phyloP scores from a whole-genome alignment of 1,140 invertebrate species.

The Cydia pomonella region DNA sequence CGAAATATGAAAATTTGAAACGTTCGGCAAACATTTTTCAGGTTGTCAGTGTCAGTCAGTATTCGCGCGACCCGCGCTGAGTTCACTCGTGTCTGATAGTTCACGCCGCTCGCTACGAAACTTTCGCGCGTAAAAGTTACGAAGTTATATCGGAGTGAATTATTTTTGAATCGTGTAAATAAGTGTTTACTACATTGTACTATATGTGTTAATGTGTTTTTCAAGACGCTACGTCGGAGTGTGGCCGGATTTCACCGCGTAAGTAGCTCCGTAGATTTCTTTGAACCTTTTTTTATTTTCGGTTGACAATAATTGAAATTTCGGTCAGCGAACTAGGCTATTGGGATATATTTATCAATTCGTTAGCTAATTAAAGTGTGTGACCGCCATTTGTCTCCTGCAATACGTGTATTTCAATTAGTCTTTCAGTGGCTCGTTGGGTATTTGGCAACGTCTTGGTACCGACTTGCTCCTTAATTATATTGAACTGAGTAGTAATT shows the following conservation, averaged over 20 bases:
- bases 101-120: slow-evolving; percentile 25
- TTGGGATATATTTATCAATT: slow-evolving; percentile 32
- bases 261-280: slow-evolving; percentile 28
- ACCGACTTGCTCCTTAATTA: not conserved
- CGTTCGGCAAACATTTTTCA: slow-evolving; percentile 26
- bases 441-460: slow-evolving; percentile 11
- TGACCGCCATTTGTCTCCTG: slow-evolving; percentile 20
- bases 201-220: slow-evolving; percentile 31
- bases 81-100: not conserved
- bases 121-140: slow-evolving; percentile 32
- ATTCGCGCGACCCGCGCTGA: slow-evolving; percentile 20
- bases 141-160: slow-evolving; percentile 29
- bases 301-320: slow-evolving; percentile 33
- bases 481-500: slow-evolving; percentile 6
- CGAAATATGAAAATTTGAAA: slow-evolving; percentile 25
- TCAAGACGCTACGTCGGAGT: slow-evolving; percentile 23
- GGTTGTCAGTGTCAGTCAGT: slow-evolving; percentile 20
- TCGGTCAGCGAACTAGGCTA: slow-evolving; percentile 30
- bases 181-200: slow-evolving; percentile 30
- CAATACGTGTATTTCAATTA: slow-evolving; percentile 14
- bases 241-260: slow-evolving; percentile 24
- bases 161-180: slow-evolving; percentile 29
- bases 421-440: slow-evolving; percentile 15
- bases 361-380: slow-evolving; percentile 23
- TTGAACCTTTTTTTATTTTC: slow-evolving; percentile 31